Base-by-base conservation (phyloP, 2,888 invertebrate genomes). In the Dolichomitus sp. region DNA sequence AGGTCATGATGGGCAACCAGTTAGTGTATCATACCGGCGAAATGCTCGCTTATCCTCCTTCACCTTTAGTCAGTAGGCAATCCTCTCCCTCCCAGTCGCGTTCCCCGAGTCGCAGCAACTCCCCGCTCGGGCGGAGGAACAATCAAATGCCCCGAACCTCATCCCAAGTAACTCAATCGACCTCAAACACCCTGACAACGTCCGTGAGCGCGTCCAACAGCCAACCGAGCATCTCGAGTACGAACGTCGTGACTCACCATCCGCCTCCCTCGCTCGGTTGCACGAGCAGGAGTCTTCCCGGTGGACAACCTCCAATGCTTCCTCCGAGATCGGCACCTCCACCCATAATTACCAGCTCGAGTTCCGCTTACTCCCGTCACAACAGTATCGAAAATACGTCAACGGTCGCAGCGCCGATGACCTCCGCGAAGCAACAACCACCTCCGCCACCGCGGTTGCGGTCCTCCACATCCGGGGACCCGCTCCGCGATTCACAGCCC, bases 31-130 rank as follows among this genome's bases (percentile, higher is more conserved):
- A 93, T 23, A 87, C 91, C 19, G 88, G 88, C 65, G 93, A 93
- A 37, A 87, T 92, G 82, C 85, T 93, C 87, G 88, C 91, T 87
- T 93, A 92, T 88, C 95, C 97, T 70, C 94, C 96, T 83, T 97
- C 97, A 66, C 97, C 97, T 12, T 95, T 97, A 93, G 95, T 97
- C 91, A 96, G 96, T 90, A 96, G 96, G 87, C 95, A 96, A 88
- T 96, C 97, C 70, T 97, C 98, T 59, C 97, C 97, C 61, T 96
- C 96, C 82, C 97, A 97, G 91, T 97, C 97, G 89, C 91, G 93
- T 78, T 92, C 92, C 65, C 93, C 93, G 84, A 93, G 93, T 87
- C 90, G 93, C 76, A 93, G 93, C 77, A 93, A 91, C 81, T 93
- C 93, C 40, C 93, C 93, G 42, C 89, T 91, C 83, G 89, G 89